Percentiles rank a stretch among this genome's conserved stretches.
phyloP scores from a whole-genome alignment of 2,113 vertebrate species.

The Naja naja region DNA sequence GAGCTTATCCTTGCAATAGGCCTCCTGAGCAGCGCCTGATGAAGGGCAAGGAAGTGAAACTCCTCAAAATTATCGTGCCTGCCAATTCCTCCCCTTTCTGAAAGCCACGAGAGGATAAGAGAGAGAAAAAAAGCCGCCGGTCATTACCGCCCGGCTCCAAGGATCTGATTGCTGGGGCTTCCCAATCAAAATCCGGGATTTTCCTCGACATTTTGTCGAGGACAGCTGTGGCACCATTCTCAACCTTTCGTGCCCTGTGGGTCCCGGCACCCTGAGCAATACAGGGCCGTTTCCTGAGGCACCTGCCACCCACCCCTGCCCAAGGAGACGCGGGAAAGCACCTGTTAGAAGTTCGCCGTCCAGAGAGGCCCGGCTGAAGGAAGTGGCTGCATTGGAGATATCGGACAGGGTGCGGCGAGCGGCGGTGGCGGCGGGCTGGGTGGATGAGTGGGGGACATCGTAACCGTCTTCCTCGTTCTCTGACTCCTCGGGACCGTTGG shows the following conservation, averaged over 20 bases:
- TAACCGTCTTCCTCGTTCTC: conserved; percentile 87
- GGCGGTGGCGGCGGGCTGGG: conserved; percentile 63
- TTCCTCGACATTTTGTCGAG: neutral
- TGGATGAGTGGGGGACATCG: conserved; percentile 80
- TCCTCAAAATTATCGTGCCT: neutral
- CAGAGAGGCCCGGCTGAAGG: conserved; percentile 79
- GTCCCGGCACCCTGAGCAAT: too few relatives aligned
- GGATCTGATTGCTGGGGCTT: too few relatives aligned
- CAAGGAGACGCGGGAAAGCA: conserved; percentile 25
- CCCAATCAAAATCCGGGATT: neutral
- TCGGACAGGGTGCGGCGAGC: conserved; percentile 88
- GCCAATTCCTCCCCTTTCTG: neutral
- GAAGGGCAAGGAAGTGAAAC: neutral
- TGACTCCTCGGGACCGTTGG: conserved; percentile 68
- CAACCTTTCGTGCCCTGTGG: neutral
- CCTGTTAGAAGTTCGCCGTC: conserved; percentile 73
- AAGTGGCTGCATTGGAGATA: conserved; percentile 77
- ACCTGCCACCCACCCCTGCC: neutral
- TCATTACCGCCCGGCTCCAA: too few relatives aligned
- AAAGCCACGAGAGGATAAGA: too few relatives aligned
- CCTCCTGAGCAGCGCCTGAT: neutral
- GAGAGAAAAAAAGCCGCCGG: neutral
- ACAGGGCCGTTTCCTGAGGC: neutral
- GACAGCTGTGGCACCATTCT: neutral
- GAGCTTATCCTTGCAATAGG: neutral